Base-by-base conservation (phyloP, 1,140 invertebrate species). In the Brachionus rubens region DNA sequence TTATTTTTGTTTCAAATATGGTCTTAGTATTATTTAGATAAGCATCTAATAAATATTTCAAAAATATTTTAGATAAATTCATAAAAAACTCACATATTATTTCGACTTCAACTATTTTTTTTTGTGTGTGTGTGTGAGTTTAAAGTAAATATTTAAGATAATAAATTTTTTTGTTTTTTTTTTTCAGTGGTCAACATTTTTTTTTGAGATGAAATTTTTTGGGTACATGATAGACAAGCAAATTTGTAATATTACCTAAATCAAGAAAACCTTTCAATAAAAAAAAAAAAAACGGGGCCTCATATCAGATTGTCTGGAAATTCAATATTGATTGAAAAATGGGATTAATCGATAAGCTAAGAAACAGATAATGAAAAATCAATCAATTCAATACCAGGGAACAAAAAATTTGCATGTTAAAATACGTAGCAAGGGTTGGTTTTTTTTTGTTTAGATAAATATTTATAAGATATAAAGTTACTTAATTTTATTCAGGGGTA, bases 21-120 rank as follows among this genome's bases (percentile, higher is more conserved):
- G 54, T 59, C 54, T 59, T 59, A 36, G 54, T 36, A 36, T 59
- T 59, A 59, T 59, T 59, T 59, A 59, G 54, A 59, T 59, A 59
- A 59, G 33, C 30, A 41, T 59, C 54, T 36, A 59, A 59, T 59
- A 21, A 59, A 59, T 59, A 40, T 36, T 59, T 59, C n/a, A 59
- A 59, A 59, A 36, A 54, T 59, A 59, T 16, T 59, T 36, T 36
- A 59, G 54, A 59, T 59, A 59, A 59, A 59, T 59, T n/a, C 26
- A 33, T 36, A 26, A 19, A 24, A 59, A 59, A 59, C 33, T 14
- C 30, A 59, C 54, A 56, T 36, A 30, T 14, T 56, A 30, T 26
- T 56, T 59, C 9, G 33, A 36, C 33, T 36, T 59, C 16, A 19
- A 59, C 54, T 59, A 36, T 59, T 59, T 59, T 36, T 36, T n/a